These are phyloP conservation scores for Gouania willdenowi DNA, from an alignment of 2,797 vertebrate genomes.

Conservation along the genomic window DNA sequence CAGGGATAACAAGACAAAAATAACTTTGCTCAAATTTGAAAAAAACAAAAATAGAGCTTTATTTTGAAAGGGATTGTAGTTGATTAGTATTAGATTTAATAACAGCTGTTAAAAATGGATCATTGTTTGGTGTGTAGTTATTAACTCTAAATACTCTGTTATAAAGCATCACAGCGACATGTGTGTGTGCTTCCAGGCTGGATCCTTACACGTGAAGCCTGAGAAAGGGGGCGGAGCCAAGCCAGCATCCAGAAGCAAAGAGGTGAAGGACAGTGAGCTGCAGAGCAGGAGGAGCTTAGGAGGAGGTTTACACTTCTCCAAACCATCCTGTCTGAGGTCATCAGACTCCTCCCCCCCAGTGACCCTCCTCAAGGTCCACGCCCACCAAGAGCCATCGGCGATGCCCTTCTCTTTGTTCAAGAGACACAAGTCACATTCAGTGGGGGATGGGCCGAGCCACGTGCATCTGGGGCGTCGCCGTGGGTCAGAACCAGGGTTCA, in stretches of 20 bases:
- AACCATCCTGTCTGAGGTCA: conserved; percentile 26
- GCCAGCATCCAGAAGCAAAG: conserved; percentile 2
- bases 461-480: conserved; percentile 29
- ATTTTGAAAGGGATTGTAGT: too few relatives aligned
- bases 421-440: conserved; percentile 40
- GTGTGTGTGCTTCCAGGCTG: too few relatives aligned
- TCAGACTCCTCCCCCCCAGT: conserved; percentile 20
- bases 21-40: too few relatives aligned
- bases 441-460: not conserved
- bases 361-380: conserved; percentile 23
- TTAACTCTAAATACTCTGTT: too few relatives aligned
- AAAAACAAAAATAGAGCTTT: too few relatives aligned
- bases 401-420: conserved; percentile 55
- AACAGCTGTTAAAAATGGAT: too few relatives aligned
- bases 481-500: conserved; percentile 46
- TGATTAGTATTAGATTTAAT: too few relatives aligned
- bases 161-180: too few relatives aligned
- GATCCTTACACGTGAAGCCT: too few relatives aligned
- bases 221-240: conserved; percentile 21
- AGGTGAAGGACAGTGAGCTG: not conserved
- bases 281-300: conserved; percentile 26
- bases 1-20: too few relatives aligned
- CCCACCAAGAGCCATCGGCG: conserved; percentile 26
- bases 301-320: conserved; percentile 34
- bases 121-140: too few relatives aligned